Conservation (phyloP, 2,797 vertebrate genomes). For the Sardinella longiceps region DNA sequence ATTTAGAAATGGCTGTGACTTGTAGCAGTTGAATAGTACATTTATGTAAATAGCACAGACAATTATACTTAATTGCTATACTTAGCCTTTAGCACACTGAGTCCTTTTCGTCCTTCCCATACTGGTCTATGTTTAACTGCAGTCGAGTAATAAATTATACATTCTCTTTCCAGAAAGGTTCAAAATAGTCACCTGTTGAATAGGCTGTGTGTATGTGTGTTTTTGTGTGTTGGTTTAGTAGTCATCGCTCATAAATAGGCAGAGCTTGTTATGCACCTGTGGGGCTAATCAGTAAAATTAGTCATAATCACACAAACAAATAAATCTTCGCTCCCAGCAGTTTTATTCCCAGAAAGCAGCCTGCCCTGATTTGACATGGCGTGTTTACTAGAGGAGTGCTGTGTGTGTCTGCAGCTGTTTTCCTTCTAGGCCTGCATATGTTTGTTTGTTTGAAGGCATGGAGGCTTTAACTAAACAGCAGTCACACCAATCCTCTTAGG, state of each 20-base stretch:
- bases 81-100: background rate
- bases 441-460: slow-evolving; percentile 30
- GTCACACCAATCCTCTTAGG: slow-evolving; percentile 72
- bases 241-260: background rate
- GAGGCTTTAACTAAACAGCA: background rate
- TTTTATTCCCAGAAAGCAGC: background rate
- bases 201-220: background rate
- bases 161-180: background rate
- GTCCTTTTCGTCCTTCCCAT: background rate
- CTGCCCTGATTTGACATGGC: background rate
- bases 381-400: slow-evolving; percentile 10
- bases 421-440: background rate
- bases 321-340: background rate
- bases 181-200: slow-evolving; percentile 2
- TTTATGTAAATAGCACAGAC: background rate
- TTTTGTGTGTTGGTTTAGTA: background rate
- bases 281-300: background rate
- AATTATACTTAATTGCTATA: background rate
- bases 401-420: background rate
- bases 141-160: background rate
- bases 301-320: background rate
- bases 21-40: background rate
- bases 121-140: background rate
- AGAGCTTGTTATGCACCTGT: background rate
- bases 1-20: background rate